Evolutionary conservation across 2,113 vertebrate genomes (phyloP), one percentile per base, ranked within the genome.

Genomic region (Atractosteus spatula): DNA sequence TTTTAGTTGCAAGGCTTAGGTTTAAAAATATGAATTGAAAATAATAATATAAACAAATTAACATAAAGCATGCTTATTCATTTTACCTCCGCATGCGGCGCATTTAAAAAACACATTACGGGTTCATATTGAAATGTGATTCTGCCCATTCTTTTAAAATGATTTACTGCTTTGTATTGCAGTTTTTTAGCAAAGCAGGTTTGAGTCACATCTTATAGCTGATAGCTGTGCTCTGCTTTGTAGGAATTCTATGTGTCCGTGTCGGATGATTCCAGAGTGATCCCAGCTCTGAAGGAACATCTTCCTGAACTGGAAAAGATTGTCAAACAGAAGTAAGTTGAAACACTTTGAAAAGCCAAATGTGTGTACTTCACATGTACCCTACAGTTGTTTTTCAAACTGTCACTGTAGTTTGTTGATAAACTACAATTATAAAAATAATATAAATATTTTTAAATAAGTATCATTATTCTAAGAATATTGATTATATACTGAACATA

Each of bases 221-320:
- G 14, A 13, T 11, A 0, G 14, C 55, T 69, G 5, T 57, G 41
- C 43, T 44, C 63, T 70, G 41, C 56, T 82, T 87, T 90, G 66
- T 81, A 99, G 97, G 96, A 99, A 81, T 96, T 99, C 89, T 94
- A 95, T 74, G 82, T 92, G 71, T 93, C 93, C 54, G 96, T 97
- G 76, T 95, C 94, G 74, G 93, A 96, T 82, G 97, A 99, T 82
- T 92, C 93, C 62, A 91, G 94, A 82, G 88, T 87, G 78, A 91
- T 95, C 81, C 86, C 90, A 73, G 80, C 88, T 14, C 92, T 98
- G 71, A 95, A 94, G 84, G 96, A 97, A 43, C 95, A 96, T 70
- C 92, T 98, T n/a, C 87, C 92, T 6, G 92, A 96, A 70, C 73
- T 99, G 78, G 96, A 97, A 82, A 95, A 89, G 81, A 89, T 86